Evolutionary conservation across 2,113 vertebrate genomes (phyloP).

Genomic region (Macquaria ambigua): DNA sequence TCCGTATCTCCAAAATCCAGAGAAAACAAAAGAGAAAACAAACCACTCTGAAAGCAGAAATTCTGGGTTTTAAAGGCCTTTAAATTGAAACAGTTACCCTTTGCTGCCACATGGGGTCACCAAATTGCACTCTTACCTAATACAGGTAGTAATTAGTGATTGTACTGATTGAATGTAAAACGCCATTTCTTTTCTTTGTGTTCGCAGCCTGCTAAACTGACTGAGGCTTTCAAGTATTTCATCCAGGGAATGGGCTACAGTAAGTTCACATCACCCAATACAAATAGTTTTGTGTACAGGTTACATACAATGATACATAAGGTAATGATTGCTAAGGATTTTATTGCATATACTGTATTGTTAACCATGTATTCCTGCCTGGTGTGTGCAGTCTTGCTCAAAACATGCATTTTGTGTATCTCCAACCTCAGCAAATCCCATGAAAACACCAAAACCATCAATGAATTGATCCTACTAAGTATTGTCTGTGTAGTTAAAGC

Average conservation of each 20-base stretch:
- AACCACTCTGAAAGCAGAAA: neutral
- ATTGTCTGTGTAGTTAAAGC: neutral
- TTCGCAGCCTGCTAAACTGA: slow-evolving; percentile 90
- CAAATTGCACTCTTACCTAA: neutral
- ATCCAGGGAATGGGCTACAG: slow-evolving; percentile 98
- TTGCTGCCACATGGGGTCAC: neutral
- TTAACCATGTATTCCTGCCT: too few species aligned
- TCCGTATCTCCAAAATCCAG: neutral
- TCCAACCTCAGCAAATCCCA: neutral
- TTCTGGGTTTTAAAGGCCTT: neutral
- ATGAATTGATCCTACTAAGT: neutral
- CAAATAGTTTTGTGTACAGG: neutral
- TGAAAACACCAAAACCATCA: neutral
- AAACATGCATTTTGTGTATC: neutral
- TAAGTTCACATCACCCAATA: slow-evolving; percentile 74
- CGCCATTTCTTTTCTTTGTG: slow-evolving; percentile 21
- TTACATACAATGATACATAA: neutral
- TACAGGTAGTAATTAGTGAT: neutral
- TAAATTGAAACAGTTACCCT: neutral
- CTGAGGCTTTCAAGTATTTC: slow-evolving; percentile 98
- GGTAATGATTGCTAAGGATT: neutral
- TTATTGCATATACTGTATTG: too few species aligned
- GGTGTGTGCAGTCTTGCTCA: neutral
- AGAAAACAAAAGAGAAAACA: neutral
- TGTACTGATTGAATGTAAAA: neutral